Evolutionary conservation across 2,797 vertebrate species (phyloP).

Genomic region (Acanthopagrus latus): DNA sequence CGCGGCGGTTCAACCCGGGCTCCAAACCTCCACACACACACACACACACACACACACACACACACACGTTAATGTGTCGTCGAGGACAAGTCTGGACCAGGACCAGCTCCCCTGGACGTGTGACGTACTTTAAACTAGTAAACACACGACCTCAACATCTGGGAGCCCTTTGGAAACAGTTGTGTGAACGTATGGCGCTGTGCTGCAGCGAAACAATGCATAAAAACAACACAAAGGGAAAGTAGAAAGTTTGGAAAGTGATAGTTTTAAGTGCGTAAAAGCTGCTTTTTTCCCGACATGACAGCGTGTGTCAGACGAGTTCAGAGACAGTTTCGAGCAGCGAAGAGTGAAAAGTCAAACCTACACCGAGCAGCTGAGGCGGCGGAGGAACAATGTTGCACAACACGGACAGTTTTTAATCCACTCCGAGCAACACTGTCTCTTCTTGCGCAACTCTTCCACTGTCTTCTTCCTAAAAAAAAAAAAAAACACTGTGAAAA

Average conservation of each 20-base stretch:
- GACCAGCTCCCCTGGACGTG: background rate
- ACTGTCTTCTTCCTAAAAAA: background rate
- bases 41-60: background rate
- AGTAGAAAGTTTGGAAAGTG: slow-evolving; percentile 16
- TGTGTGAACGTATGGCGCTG: background rate
- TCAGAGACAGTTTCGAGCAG: background rate
- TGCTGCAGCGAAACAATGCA: background rate
- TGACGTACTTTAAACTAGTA: background rate
- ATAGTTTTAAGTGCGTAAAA: background rate
- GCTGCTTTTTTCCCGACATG: background rate
- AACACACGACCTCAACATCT: slow-evolving; percentile 26
- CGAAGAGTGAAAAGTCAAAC: background rate
- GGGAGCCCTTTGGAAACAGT: background rate
- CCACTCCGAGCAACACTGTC: background rate
- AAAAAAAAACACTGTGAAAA: background rate
- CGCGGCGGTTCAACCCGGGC: slow-evolving; percentile 54
- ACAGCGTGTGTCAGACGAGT: background rate
- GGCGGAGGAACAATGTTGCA: slow-evolving; percentile 35
- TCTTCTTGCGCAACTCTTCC: slow-evolving; percentile 46
- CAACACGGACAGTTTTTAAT: slow-evolving; percentile 18
- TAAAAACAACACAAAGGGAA: background rate
- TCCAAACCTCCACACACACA: slow-evolving; percentile 25
- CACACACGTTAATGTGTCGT: too few species aligned
- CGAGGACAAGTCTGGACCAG: too few species aligned
- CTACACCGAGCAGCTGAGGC: background rate